phyloP scores from a whole-genome alignment of 2,797 vertebrate species.

The Anniella stebbinsi region DNA sequence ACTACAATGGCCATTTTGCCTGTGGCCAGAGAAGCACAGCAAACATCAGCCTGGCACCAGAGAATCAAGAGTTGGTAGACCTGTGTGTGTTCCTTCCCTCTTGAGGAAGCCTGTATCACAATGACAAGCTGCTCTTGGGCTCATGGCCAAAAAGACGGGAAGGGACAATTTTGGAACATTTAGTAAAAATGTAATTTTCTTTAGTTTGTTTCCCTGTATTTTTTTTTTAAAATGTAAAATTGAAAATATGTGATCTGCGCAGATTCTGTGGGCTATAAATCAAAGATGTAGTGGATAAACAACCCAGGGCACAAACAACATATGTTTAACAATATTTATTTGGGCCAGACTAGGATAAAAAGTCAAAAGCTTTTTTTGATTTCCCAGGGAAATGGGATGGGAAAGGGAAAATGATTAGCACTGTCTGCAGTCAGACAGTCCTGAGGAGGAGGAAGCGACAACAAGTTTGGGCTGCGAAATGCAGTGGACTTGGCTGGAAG shows the following conservation, averaged over 20 bases:
- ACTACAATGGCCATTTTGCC: not conserved
- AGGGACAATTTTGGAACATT: not conserved
- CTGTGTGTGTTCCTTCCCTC: not conserved
- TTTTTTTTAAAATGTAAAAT: not conserved
- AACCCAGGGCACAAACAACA: not conserved
- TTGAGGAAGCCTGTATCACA: not conserved
- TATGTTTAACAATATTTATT: not conserved
- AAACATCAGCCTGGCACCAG: not conserved
- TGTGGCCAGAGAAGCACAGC: not conserved
- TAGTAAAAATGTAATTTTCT: not conserved
- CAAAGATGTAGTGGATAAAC: not conserved
- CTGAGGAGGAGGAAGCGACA: not conserved
- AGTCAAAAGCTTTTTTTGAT: not conserved
- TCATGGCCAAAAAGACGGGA: not conserved
- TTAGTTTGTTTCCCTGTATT: not conserved
- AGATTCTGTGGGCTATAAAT: not conserved
- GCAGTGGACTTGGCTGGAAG: constrained; percentile 4
- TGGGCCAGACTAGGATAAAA: not conserved
- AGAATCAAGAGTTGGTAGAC: not conserved
- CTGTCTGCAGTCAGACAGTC: not conserved
- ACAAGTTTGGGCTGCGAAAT: constrained; percentile 5
- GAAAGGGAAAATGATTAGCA: not conserved
- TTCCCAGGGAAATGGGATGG: not conserved
- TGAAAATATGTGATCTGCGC: not conserved
- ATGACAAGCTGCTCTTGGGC: not conserved